Evolutionary conservation across 2,797 vertebrate genomes (phyloP).

Genomic region (Fundulus diaphanus): DNA sequence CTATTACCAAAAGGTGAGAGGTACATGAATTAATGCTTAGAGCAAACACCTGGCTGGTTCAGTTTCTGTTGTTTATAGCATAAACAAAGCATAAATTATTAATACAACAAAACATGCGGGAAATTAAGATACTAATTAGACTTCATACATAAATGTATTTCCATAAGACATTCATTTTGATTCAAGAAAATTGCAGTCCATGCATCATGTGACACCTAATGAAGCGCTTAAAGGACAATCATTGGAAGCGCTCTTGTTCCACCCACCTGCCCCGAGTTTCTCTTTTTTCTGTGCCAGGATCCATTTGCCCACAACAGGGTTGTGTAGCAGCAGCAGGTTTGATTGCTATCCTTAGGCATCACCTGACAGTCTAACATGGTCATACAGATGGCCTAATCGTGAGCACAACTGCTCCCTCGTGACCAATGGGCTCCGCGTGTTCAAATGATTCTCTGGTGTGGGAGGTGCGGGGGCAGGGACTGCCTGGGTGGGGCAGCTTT

Average conservation of each 20-base stretch:
- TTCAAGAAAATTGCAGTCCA: conserved; percentile 41
- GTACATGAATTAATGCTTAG: conserved; percentile 36
- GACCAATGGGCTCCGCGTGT: conserved; percentile 59
- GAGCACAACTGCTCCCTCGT: conserved; percentile 68
- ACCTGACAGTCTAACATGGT: conserved; percentile 60
- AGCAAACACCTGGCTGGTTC: conserved; percentile 60
- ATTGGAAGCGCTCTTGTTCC: conserved; percentile 63
- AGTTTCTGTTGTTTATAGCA: conserved; percentile 51
- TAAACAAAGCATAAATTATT: conserved; percentile 43
- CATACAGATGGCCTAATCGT: conserved; percentile 65
- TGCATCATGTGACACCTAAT: conserved; percentile 51
- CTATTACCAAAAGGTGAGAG: conserved; percentile 67
- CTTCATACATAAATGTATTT: background rate
- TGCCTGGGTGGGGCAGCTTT: conserved; percentile 43
- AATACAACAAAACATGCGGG: conserved; percentile 26
- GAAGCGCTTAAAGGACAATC: conserved; percentile 72
- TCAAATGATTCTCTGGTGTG: conserved; percentile 49
- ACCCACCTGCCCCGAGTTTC: conserved; percentile 20
- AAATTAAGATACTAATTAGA: conserved; percentile 11
- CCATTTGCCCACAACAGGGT: conserved; percentile 55
- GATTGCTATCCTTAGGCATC: conserved; percentile 68
- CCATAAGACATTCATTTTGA: conserved; percentile 53
- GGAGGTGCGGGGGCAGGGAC: conserved; percentile 24
- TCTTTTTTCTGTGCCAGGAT: conserved; percentile 24
- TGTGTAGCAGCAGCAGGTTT: conserved; percentile 65